Base-by-base conservation (phyloP, 2,797 vertebrate genomes). In the Pangasius macronema region DNA sequence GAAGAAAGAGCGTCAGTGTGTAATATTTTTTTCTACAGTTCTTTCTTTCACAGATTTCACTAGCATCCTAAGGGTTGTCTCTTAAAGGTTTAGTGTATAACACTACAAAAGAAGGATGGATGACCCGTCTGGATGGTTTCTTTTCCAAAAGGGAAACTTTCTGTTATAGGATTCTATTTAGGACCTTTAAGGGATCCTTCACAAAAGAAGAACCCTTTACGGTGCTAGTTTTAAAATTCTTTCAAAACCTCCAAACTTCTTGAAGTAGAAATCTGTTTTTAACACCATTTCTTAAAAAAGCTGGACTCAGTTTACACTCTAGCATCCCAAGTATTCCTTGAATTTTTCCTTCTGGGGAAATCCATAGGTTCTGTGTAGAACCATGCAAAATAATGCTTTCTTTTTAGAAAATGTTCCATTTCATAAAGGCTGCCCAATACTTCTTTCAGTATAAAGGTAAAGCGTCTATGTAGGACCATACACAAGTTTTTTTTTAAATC, bases 261-360 rank as follows among this genome's bases (percentile, higher is more conserved):
- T 67, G 70, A 18, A 24, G 14, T 39, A 20, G 3, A 51, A 68
- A 18, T 18, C 14, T 42, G 42, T 67, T 57, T 87, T 57, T 73
- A 24, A 68, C 83, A 90, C 87, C 96, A 63, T 99, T 99, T 93
- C 94, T 97, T 73, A 98, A 94, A 93, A 22, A 98, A 97, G 95
- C 89, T 99, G 93, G 97, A 99, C 87, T 96, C 98, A 4, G 97
- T 3, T 68, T 68, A 33, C 14, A 68, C 65, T 36, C 30, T 5
- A 20, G 7, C 3, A 70, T 22, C 8, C 33, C 33, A 70, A 63
- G 24, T 2, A 10, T n/a, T 63, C 24, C 2, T 68, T 70, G 11
- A 39, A 16, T 70, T 70, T 8, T 16, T 70, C 5, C 7, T 5
- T 36, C 65, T 68, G 14, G 2, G 13, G 33, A 68, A 39, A 70